Evolutionary conservation across 2,888 invertebrate genomes (phyloP).

Genomic region (Calameuta filiformis): DNA sequence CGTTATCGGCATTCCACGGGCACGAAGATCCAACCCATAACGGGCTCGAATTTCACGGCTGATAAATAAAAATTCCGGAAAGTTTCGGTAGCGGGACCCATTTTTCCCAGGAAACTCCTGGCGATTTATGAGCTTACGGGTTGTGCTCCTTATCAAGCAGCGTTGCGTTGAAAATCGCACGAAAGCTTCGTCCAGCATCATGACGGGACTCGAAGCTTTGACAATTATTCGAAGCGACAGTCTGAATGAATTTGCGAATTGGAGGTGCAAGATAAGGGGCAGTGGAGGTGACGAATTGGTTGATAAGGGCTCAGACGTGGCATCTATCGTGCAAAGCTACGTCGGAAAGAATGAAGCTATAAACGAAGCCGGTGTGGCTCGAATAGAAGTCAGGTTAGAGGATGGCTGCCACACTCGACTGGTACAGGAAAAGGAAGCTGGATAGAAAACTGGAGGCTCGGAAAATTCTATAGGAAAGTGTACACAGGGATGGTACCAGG

Average conservation of each 20-base stretch:
- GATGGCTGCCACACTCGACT: slow-evolving; percentile 14
- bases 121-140: too few relatives aligned
- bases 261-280: not conserved
- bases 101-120: too few relatives aligned
- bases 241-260: not conserved
- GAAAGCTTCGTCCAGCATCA: too few relatives aligned
- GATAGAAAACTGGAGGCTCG: slow-evolving; percentile 31
- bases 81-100: too few relatives aligned
- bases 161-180: too few relatives aligned
- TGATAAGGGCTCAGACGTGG: not conserved
- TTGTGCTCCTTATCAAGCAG: too few relatives aligned
- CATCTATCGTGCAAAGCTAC: slow-evolving; percentile 23
- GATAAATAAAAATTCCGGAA: slow-evolving; percentile 35
- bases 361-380: slow-evolving; percentile 45
- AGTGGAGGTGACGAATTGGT: not conserved
- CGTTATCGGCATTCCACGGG: not conserved
- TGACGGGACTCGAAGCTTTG: too few relatives aligned
- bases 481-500: slow-evolving; percentile 25
- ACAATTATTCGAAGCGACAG: too few relatives aligned
- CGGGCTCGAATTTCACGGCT: slow-evolving; percentile 36
- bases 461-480: slow-evolving; percentile 51
- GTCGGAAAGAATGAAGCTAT: slow-evolving; percentile 41
- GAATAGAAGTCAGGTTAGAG: slow-evolving; percentile 46
- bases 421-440: slow-evolving; percentile 21
- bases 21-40: not conserved